Percentiles rank a stretch among this genome's conserved stretches.
These are phyloP conservation scores for Campoletis sonorensis DNA, from an alignment of 1,140 invertebrate species.

Conservation along the genomic window DNA sequence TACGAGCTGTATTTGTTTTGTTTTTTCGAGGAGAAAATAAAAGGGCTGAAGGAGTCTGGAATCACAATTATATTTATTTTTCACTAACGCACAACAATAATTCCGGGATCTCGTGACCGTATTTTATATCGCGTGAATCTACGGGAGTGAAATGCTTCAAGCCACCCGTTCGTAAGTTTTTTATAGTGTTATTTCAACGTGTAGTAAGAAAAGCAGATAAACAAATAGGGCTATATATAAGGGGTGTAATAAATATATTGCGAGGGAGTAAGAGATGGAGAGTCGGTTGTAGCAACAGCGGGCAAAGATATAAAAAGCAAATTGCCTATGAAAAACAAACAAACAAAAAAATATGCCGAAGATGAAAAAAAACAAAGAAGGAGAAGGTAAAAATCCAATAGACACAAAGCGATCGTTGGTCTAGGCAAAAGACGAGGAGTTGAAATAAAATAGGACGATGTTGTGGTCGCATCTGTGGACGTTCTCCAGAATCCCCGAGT, in stretches of 20 bases:
- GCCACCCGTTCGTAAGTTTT: background rate
- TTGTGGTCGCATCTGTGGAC: constrained; percentile 20
- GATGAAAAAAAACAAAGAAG: background rate
- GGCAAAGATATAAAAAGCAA: constrained; percentile 14
- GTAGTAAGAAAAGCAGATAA: constrained; percentile 2
- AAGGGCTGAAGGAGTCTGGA: background rate
- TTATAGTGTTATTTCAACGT: background rate
- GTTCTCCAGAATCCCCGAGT: background rate
- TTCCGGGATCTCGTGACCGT: background rate
- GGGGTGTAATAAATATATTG: background rate
- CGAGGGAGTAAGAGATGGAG: background rate
- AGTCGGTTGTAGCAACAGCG: background rate
- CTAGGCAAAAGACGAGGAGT: constrained; percentile 10
- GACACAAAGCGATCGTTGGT: background rate
- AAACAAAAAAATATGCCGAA: background rate
- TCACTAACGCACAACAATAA: constrained; percentile 6
- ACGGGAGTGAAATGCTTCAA: background rate
- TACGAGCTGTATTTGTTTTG: too few relatives aligned
- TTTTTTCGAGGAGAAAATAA: background rate
- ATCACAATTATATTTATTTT: constrained; percentile 24
- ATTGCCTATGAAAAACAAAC: background rate
- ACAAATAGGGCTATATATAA: background rate
- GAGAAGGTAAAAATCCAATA: background rate
- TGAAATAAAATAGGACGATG: constrained; percentile 19
- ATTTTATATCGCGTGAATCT: constrained; percentile 24